Base-by-base conservation (phyloP, 2,113 vertebrate genomes). In the Quiscalus mexicanus region DNA sequence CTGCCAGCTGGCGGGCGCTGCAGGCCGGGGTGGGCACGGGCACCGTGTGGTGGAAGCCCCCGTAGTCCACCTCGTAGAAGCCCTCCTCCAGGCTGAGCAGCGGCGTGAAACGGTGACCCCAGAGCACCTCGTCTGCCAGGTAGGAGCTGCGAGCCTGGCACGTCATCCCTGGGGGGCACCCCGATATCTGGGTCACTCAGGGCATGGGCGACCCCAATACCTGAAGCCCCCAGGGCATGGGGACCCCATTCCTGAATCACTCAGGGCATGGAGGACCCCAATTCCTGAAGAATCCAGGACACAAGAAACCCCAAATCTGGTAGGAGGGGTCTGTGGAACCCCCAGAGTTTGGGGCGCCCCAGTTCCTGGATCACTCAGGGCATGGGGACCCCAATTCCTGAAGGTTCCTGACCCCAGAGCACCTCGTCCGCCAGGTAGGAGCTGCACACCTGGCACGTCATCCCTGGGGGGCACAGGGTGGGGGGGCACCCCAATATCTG, bases 91-190 rank as follows among this genome's bases (percentile, higher is more conserved):
- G 97, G 11, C 93, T 98, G 92, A 99, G 99, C 97, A 99, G 99
- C 0, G 99, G 99, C 19, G 98, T 98, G 96, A 99, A 99, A 75
- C 99, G 98, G 97, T 99, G 99, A 19, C 99, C 99, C 99, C 99
- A 99, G 25, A 98, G 49, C 80, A 99, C 98, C 96, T 99, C 99
- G 24, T 99, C 99, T 4, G 98, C 98, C 69, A 71, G 50, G 96
- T 99, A 99, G 19, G 99, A 99, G 96, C 99, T 99, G 86, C 99
- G 98, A 0, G 99, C 99, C 95, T 99, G 99, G 93, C 99, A 99
- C 3, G 99, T 99, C 99, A 99, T 99, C 74, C 99, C 99, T 99
- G 77, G 63, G 60, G 49, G 49, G 25, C 1, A 50, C 50, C 50
- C 50, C 49, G 5, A 50, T 16, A 50, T 16, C 49, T 50, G 25